Conservation (phyloP, 1,140 invertebrate genomes). For the Planococcus citri region DNA sequence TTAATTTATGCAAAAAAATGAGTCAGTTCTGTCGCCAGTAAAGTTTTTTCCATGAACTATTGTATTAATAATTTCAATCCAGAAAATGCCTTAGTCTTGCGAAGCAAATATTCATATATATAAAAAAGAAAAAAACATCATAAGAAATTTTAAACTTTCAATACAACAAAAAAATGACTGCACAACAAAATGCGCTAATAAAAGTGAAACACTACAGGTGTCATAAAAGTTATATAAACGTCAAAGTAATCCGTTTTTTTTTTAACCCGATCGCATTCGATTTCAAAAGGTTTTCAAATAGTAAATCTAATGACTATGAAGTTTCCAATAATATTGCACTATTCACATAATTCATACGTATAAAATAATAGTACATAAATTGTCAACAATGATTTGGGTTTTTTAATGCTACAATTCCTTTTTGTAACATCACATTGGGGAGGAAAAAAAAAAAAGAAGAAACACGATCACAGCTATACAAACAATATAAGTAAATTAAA, state of each 20-base stretch:
- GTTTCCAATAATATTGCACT: not conserved
- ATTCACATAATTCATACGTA: not conserved
- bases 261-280: not conserved
- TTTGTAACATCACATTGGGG: not conserved
- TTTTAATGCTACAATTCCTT: not conserved
- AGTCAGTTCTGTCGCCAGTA: too few species aligned
- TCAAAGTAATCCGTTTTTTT: not conserved
- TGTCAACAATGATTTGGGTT: not conserved
- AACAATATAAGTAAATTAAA: not conserved
- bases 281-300: not conserved
- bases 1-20: too few species aligned
- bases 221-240: not conserved
- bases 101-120: too few species aligned
- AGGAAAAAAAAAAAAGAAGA: not conserved
- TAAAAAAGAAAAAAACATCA: too few species aligned
- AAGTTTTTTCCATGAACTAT: too few species aligned
- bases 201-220: not conserved
- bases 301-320: not conserved
- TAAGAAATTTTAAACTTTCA: not conserved
- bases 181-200: constrained; percentile 6
- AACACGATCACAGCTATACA: constrained; percentile 2
- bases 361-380: not conserved
- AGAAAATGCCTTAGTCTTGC: too few species aligned
- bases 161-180: not conserved
- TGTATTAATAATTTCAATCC: too few species aligned